Base-by-base conservation (phyloP, 1,140 invertebrate genomes). In the Dendroctonus ponderosae region DNA sequence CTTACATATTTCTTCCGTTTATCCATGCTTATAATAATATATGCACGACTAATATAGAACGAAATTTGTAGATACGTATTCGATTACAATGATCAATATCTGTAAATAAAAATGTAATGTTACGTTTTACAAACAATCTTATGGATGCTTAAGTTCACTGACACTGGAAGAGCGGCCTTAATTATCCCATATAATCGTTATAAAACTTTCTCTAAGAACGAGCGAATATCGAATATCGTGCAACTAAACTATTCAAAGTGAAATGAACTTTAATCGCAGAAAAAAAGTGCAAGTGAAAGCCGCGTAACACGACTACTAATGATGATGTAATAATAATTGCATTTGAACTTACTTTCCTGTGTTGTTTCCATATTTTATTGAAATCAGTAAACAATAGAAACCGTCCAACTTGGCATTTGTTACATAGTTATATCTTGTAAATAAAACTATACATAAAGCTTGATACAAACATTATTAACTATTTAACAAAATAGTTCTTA, bases 261-360 rank as follows among this genome's bases (percentile, higher is more conserved):
- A 62, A 62, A 62, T 62, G 60, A 62, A 62, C 60, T 62, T 62
- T 62, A 62, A 52, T 51, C 53, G 60, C 49, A 53, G 39, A 38
- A n/a, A 62, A 62, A 62, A 62, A 62, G 39, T 62, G 60, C 60
- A 62, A 62, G 60, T 62, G 60, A 62, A 62, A 62, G 60, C 37
- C 50, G 40, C 41, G 40, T 62, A 62, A 52, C 60, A 52, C 43
- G 49, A 43, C 50, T 38, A 43, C 60, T 43, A 26, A 26, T 26
- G 49, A n/a, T 62, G 39, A 41, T 14, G 53, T 62, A 62, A 51
- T 43, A 62, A 5, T 60, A 60, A 60, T 26, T 62, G 37, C 60
- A 62, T 15, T 42, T 53, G 49, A 7, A 42, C 37, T 51, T 62
- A 39, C 38, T 62, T 62, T 62, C 41, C 50, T 62, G 11, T 9